phyloP scores from a whole-genome alignment of 2,888 invertebrate genomes.

The Trichopria drosophilae region DNA sequence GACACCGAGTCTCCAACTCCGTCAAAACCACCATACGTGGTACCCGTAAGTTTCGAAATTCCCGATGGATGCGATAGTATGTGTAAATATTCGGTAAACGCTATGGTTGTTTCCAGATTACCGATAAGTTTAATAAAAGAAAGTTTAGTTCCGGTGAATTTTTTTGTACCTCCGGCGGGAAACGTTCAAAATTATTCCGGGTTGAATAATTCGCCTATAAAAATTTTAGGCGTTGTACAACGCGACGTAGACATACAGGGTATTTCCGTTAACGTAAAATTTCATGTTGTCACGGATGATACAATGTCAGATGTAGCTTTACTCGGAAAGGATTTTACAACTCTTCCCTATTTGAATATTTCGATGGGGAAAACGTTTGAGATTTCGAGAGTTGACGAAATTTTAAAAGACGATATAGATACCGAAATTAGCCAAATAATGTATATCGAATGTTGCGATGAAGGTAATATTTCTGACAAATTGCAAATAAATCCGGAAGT shows the following conservation, averaged over 20 bases:
- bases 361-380: too few relatives aligned
- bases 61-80: too few relatives aligned
- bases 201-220: too few relatives aligned
- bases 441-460: background rate
- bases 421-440: too few relatives aligned
- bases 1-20: slow-evolving; percentile 15
- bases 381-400: too few relatives aligned
- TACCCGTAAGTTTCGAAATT: too few relatives aligned
- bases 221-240: too few relatives aligned
- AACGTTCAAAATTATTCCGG: too few relatives aligned
- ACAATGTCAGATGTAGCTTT: slow-evolving; percentile 15
- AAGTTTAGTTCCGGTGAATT: slow-evolving; percentile 4
- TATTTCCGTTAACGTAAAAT: background rate
- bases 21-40: too few relatives aligned
- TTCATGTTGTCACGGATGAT: slow-evolving; percentile 16
- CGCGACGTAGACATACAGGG: too few relatives aligned
- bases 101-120: slow-evolving; percentile 21
- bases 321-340: slow-evolving; percentile 15
- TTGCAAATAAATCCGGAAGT: background rate
- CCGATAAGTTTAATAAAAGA: too few relatives aligned
- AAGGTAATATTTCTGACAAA: background rate
- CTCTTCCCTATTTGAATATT: background rate
- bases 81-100: slow-evolving; percentile 11
- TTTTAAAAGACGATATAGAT: too few relatives aligned
- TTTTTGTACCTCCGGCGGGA: background rate